Base-by-base conservation (phyloP, 2,888 invertebrate species). In the Sceliomorpha sp. region DNA sequence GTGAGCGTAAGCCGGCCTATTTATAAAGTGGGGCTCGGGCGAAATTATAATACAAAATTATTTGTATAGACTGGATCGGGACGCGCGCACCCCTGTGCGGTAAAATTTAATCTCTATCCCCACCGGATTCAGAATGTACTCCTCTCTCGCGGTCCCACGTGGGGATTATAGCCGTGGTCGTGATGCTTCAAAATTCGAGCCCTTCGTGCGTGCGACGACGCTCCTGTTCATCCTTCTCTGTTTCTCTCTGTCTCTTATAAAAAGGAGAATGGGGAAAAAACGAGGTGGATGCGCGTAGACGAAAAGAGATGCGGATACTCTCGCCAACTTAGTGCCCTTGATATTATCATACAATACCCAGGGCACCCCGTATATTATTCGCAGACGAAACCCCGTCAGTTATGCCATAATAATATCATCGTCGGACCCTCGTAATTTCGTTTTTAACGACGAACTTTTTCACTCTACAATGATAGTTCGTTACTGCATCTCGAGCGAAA, bases 11-110 rank as follows among this genome's bases (percentile, higher is more conserved):
- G 80, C 83, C 77, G 79, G 79, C 83, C 77, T 75, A 77, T 76
- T 75, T 78, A 77, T 79, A 81, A 79, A 79, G 76, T 72, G 73
- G 80, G 80, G 79, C 79, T 76, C 75, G 73, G 70, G 51, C 76
- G 51, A 72, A 67, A 72, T 72, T 70, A 70, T 72, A 70, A 72
- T 72, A 72, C 72, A 72, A 67, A 70, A 72, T 67, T 72, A 70
- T 70, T 73, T 73, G 72, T 73, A 73, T 73, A 70, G 70, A 73
- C 70, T 70, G 62, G 48, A 60, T 62, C 60, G 58, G 32, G 13
- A 51, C 26, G 14, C 56, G 42, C 37, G 62, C 55, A 60, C 70
- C 72, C 72, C 69, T 55, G 67, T 64, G 60, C 60, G 67, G 62
- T 66, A 66, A 70, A 73, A 70, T 73, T 73, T 73, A 73, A 73